Base-by-base conservation (phyloP, 2,113 vertebrate species). In the Nannobrachium achirus region DNA sequence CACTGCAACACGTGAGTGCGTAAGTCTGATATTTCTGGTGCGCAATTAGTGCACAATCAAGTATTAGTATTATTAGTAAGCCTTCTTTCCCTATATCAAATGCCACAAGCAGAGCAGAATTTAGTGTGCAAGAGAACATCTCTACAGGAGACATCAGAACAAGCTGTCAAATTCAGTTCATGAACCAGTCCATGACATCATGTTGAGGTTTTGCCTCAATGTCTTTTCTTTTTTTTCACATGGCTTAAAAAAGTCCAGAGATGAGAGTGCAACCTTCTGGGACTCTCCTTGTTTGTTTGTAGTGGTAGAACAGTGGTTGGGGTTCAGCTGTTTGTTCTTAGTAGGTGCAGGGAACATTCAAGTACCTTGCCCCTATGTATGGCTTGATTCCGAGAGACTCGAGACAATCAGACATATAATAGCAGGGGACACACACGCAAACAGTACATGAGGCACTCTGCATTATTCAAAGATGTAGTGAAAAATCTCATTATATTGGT, bases 361-460 rank as follows among this genome's bases (percentile, higher is more conserved):
- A 63, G 69, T 78, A 63, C 46, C 59, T 33, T 69, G 52, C 69
- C 83, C 82, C 81, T 20, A 6, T 81, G 70, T 91, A 92, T 92
- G 91, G 91, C 91, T 92, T 91, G 71, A 82, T 86, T 91, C 90
- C 91, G 15, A 85, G 70, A 81, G 65, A 76, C 38, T 67, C 73
- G 52, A 66, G 8, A 78, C 57, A 69, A 58, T 67, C 60, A 50
- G 66, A 72, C 18, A 16, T 63, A 38, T 59, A 49, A 71, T n/a
- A 60, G 70, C 25, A 39, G 48, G 42, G 71, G 8, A 7, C 52
- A 63, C 67, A 55, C 51, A 75, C 25, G 6, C 25, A 33, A 33
- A 33, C 25, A 33, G 25, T 49, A 59, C 9, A 89, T 76, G 86
- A 89, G 88, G 84, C 89, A 91, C 87, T 87, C 73, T 56, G 77